Conservation (phyloP, 2,888 invertebrate species). For the Drosophila kambysellisi region DNA sequence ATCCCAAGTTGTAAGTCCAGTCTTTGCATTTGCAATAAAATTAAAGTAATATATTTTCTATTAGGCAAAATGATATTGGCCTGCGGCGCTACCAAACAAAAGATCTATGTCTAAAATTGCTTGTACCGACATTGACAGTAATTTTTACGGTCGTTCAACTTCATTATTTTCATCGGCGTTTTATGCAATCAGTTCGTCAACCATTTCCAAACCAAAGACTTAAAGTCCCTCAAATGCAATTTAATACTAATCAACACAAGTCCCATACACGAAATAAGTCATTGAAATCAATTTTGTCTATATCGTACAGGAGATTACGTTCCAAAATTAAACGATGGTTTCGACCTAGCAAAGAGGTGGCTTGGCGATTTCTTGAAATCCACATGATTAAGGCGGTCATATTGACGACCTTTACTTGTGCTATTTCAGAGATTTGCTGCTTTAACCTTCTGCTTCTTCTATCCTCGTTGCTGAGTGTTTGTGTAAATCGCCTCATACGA, state of each 20-base stretch:
- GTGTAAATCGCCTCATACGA: slow-evolving; percentile 90
- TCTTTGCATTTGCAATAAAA: neutral
- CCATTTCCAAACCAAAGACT: slow-evolving; percentile 35
- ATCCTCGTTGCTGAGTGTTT: slow-evolving; percentile 89
- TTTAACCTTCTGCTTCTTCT: slow-evolving; percentile 93
- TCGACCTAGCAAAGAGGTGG: slow-evolving; percentile 80
- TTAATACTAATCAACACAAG: neutral
- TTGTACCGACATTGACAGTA: slow-evolving; percentile 97
- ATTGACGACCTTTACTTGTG: slow-evolving; percentile 91
- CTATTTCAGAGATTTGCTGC: slow-evolving; percentile 91
- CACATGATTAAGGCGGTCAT: slow-evolving; percentile 96
- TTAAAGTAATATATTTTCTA: neutral
- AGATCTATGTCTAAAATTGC: slow-evolving; percentile 94
- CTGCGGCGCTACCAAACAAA: slow-evolving; percentile 94
- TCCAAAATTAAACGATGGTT: slow-evolving; percentile 56
- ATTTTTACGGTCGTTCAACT: slow-evolving; percentile 98
- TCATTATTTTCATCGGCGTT: slow-evolving; percentile 98
- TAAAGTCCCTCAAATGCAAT: neutral
- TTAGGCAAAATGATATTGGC: slow-evolving; percentile 96
- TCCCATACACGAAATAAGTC: neutral
- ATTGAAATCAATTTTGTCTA: slow-evolving; percentile 20
- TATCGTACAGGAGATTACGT: slow-evolving; percentile 48
- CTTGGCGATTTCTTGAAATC: slow-evolving; percentile 95
- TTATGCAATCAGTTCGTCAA: slow-evolving; percentile 88
- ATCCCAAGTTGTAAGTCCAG: slow-evolving; percentile 89